Evolutionary conservation across 2,797 vertebrate species (phyloP).

Genomic region (Sebastes aleutianus): DNA sequence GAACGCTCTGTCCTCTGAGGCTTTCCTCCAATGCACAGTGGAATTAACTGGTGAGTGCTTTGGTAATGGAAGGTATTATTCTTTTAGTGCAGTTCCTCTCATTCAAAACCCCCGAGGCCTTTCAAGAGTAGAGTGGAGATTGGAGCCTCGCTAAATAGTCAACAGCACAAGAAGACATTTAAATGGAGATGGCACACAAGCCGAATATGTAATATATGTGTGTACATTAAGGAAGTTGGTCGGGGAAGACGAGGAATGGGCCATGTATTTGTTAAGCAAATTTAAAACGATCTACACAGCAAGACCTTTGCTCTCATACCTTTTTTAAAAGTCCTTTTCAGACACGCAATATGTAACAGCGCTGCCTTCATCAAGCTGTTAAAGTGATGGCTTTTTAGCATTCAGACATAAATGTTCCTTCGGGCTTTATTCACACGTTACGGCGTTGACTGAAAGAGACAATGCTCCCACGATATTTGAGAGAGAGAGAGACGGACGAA

Average conservation of each 20-base stretch:
- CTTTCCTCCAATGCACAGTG: slow-evolving; percentile 39
- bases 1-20: slow-evolving; percentile 52
- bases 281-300: slow-evolving; percentile 23
- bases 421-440: neutral
- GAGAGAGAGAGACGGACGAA: neutral
- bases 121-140: slow-evolving; percentile 58
- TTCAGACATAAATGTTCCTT: neutral
- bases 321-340: neutral
- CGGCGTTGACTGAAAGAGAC: neutral
- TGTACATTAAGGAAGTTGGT: slow-evolving; percentile 43
- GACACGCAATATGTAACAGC: neutral
- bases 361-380: neutral
- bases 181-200: slow-evolving; percentile 56
- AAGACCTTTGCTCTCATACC: slow-evolving; percentile 14
- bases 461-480: neutral
- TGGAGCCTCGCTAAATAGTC: slow-evolving; percentile 54
- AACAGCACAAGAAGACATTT: slow-evolving; percentile 62
- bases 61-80: slow-evolving; percentile 78
- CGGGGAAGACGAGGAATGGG: neutral
- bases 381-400: slow-evolving; percentile 1
- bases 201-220: slow-evolving; percentile 30
- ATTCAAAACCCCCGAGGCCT: slow-evolving; percentile 56
- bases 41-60: slow-evolving; percentile 73
- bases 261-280: slow-evolving; percentile 42
- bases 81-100: slow-evolving; percentile 72